phyloP scores from a whole-genome alignment of 2,113 vertebrate genomes.

The Alligator mississippiensis region DNA sequence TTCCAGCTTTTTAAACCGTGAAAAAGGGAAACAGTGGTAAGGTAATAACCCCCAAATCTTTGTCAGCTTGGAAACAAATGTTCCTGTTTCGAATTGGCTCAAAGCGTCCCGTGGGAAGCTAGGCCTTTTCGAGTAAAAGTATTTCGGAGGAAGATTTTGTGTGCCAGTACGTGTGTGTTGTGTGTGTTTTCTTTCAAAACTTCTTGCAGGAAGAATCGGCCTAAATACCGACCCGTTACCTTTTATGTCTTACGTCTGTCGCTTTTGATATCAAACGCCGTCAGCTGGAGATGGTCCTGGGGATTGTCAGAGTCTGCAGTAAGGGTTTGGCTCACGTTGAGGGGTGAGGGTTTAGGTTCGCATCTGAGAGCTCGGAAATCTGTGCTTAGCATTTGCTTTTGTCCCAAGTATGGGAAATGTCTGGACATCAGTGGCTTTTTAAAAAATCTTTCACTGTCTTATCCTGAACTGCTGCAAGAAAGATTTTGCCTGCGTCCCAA shows the following conservation, averaged over 20 bases:
- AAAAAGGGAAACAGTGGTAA: too few relatives aligned
- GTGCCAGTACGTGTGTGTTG: neutral
- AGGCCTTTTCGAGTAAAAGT: too few relatives aligned
- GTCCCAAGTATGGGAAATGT: neutral
- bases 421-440: neutral
- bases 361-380: neutral
- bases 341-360: neutral
- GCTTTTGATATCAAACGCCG: neutral
- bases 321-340: neutral
- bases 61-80: too few relatives aligned
- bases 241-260: neutral
- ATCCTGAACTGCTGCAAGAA: neutral
- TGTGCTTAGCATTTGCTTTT: neutral
- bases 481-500: too few relatives aligned
- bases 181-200: neutral
- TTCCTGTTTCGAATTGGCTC: too few relatives aligned
- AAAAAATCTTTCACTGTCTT: neutral
- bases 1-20: too few relatives aligned
- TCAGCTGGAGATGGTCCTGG: slow-evolving; percentile 41
- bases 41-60: too few relatives aligned
- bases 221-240: neutral
- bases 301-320: neutral
- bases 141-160: neutral
- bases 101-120: too few relatives aligned
- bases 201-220: slow-evolving; percentile 4